Conservation (phyloP, 2,888 invertebrate genomes). For the Epirrita christyi region DNA sequence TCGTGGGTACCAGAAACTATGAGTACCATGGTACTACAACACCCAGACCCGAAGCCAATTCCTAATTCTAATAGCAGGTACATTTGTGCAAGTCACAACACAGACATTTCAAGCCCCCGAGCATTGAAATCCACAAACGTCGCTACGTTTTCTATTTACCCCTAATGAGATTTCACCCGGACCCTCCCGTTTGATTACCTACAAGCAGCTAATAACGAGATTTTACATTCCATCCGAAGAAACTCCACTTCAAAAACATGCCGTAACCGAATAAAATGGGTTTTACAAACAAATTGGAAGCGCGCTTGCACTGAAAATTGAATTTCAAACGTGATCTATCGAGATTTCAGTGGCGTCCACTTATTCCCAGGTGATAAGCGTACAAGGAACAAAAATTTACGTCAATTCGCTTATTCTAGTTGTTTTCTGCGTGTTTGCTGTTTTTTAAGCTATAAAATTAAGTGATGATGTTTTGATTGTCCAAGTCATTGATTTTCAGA, state of each 20-base stretch:
- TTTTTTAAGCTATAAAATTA: neutral
- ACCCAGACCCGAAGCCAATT: too few relatives aligned
- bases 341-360: conserved; percentile 44
- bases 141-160: conserved; percentile 41
- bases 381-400: conserved; percentile 10
- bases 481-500: neutral
- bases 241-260: conserved; percentile 27
- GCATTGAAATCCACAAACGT: conserved; percentile 29
- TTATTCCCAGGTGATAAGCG: conserved; percentile 33
- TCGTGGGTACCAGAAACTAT: too few relatives aligned
- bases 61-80: neutral
- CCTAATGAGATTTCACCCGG: conserved; percentile 52
- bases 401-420: neutral
- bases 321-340: conserved; percentile 57
- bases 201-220: conserved; percentile 44
- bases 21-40: too few relatives aligned
- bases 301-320: conserved; percentile 46
- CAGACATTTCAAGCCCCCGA: conserved; percentile 4
- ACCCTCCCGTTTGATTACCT: conserved; percentile 41
- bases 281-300: conserved; percentile 35
- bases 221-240: conserved; percentile 34
- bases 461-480: neutral
- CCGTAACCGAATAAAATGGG: conserved; percentile 26
- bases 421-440: neutral
- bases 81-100: conserved; percentile 11